Evolutionary conservation across 23 tunicate genomes (phyloP), one percentile per base, ranked within the genome.

Genomic region (Ascidia mentula): DNA sequence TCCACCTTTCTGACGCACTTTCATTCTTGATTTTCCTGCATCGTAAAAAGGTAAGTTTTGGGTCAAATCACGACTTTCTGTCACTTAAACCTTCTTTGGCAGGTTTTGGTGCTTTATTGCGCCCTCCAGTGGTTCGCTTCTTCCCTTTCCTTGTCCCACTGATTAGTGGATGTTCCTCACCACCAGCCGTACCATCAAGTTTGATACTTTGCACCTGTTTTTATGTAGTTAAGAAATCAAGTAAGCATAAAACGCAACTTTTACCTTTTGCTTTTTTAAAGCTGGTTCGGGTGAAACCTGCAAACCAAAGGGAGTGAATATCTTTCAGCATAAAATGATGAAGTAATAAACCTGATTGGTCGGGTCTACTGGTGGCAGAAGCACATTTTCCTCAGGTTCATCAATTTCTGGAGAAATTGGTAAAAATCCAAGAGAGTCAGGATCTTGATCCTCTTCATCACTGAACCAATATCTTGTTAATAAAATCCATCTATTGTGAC

Each of bases 321-420:
- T 9, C 12, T 15, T 42, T 42, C 15, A 9, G 53, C 15, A 42
- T 42, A 42, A 42, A 9, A 9, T 42, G 53, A 42, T 15, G 15
- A 42, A 42, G 15, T n/a, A 42, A 15, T 15, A 42, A 42, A 82
- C 90, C 78, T 80, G 80, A 38, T 88, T 77, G 38, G 97, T 86
- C 2, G 97, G 97, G 70, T 91, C 97, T 53, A 65, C 65, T 8
- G 90, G 86, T 4, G 97, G 97, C 18, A 91, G 83, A 60, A 88
- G 89, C 36, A 85, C 59, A 45, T 82, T 95, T 74, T 95, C 95
- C 65, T 95, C 98, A n/a, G 98, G 98, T 40, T 95, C 98, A 72
- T 95, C 98, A 26, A 95, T 82, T 60, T 95, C 98, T 0, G 98
- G 98, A 31, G 98, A 85, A 39, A 95, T 86, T 40, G 98, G 98